These are phyloP conservation scores for Dione vanillae DNA, from an alignment of 2,888 invertebrate genomes.

Conservation along the genomic window DNA sequence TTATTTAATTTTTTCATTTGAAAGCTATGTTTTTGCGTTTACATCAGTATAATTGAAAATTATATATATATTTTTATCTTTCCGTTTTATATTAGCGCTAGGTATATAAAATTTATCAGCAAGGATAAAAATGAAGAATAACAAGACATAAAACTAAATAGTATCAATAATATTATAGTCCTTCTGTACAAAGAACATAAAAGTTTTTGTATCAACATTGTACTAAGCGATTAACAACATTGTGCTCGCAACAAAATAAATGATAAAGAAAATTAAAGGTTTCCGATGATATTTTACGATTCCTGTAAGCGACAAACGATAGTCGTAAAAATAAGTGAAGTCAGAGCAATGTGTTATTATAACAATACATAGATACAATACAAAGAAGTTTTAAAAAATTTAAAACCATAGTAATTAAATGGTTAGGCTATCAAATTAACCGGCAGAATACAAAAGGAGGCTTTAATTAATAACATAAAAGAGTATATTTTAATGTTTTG, in stretches of 20 bases:
- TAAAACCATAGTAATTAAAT: not conserved
- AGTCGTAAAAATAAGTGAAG: slow-evolving; percentile 73
- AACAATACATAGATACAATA: slow-evolving; percentile 41
- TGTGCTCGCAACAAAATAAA: slow-evolving; percentile 71
- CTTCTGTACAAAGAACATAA: slow-evolving; percentile 34
- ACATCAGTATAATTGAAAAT: too few species aligned
- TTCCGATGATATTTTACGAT: slow-evolving; percentile 79
- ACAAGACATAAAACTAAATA: slow-evolving; percentile 22
- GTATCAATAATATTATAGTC: slow-evolving; percentile 20
- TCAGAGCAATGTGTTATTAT: slow-evolving; percentile 53
- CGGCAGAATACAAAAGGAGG: not conserved
- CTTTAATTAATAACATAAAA: slow-evolving; percentile 12
- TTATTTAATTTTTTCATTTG: too few species aligned
- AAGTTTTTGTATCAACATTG: slow-evolving; percentile 57
- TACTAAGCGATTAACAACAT: slow-evolving; percentile 69
- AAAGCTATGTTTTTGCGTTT: too few species aligned
- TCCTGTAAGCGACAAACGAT: slow-evolving; percentile 76
- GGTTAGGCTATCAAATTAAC: slow-evolving; percentile 8
- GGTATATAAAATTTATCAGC: not conserved
- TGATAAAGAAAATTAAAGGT: slow-evolving; percentile 81
- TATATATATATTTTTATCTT: too few species aligned
- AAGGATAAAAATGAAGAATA: slow-evolving; percentile 4
- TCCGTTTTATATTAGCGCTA: too few species aligned
- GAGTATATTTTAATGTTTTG: slow-evolving; percentile 28
- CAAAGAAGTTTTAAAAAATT: slow-evolving; percentile 22